Evolutionary conservation across 2,113 vertebrate species (phyloP).

Genomic region (Calidris pygmaea): DNA sequence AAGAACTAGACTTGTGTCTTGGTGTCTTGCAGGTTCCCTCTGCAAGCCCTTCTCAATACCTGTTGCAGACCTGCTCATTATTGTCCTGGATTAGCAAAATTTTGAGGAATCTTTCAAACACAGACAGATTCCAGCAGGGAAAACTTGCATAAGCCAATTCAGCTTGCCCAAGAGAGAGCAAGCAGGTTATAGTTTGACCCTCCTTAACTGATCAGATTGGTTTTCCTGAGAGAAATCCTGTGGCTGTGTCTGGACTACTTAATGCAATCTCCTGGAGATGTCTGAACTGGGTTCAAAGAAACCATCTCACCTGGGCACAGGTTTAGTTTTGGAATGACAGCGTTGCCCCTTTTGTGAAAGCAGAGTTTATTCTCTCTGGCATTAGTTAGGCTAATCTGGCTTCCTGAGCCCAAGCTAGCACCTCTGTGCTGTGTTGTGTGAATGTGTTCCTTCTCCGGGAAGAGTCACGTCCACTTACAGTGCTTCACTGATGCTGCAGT

Average conservation of each 20-base stretch:
- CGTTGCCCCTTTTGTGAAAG: background rate
- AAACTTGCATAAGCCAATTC: background rate
- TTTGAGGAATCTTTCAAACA: background rate
- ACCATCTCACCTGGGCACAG: background rate
- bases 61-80: background rate
- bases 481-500: background rate
- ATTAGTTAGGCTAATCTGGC: too few species aligned
- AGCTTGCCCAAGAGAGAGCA: background rate
- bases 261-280: background rate
- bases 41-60: background rate
- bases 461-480: background rate
- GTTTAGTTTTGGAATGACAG: background rate
- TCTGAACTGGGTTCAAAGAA: background rate
- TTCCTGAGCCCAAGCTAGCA: background rate
- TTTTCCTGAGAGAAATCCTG: background rate
- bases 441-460: background rate
- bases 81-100: background rate
- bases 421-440: fast-evolving
- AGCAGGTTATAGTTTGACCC: background rate
- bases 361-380: background rate
- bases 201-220: background rate
- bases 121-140: background rate
- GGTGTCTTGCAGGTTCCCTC: fast-evolving
- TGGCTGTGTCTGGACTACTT: background rate
- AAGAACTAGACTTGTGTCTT: background rate